Evolutionary conservation across 2,797 vertebrate genomes (phyloP).

Genomic region (Smutsia temminckii): DNA sequence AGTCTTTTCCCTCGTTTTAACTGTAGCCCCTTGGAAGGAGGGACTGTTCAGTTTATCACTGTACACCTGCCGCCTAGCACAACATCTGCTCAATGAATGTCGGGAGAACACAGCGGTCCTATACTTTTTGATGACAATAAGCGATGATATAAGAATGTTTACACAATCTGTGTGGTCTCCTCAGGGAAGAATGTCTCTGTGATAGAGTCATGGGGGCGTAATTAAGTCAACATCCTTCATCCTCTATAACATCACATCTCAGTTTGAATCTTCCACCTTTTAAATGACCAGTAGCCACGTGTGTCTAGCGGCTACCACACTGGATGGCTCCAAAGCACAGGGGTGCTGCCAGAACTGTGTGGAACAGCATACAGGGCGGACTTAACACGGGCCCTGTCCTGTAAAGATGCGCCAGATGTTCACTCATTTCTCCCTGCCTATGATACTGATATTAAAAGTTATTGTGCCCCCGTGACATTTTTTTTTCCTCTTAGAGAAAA

Average conservation of each 20-base stretch:
- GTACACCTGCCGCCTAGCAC: neutral
- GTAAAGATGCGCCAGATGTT: fast-evolving
- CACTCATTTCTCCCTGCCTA: neutral
- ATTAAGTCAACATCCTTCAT: neutral
- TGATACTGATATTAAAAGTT: neutral
- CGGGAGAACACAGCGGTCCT: neutral
- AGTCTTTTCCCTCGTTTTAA: neutral
- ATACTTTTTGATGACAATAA: neutral
- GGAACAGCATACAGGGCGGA: neutral
- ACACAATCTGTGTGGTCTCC: neutral
- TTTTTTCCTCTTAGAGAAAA: neutral
- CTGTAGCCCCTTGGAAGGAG: neutral
- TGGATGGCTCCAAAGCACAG: neutral
- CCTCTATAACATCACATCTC: neutral
- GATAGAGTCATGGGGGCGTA: neutral
- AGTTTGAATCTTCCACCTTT: neutral
- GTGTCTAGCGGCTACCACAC: neutral
- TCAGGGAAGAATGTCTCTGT: neutral
- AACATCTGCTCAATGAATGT: neutral
- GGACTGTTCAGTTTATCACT: neutral
- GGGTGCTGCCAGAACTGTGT: neutral
- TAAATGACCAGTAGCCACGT: no score
- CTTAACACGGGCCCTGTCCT: no score
- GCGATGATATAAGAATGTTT: neutral
- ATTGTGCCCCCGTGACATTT: neutral